Evolutionary conservation across 2,888 invertebrate species (phyloP).

Genomic region (Polymixis lichenea): DNA sequence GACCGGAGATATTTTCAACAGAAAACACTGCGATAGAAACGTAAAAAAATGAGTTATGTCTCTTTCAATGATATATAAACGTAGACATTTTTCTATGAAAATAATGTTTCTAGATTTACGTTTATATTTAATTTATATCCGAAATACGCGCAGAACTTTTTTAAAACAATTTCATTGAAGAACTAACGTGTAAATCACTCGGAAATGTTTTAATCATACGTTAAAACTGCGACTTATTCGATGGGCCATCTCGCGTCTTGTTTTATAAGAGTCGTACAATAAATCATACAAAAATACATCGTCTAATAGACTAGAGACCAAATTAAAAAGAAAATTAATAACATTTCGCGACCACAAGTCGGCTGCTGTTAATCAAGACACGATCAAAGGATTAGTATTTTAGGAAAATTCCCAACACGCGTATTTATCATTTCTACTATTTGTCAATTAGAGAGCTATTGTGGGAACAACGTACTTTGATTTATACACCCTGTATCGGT

Average conservation of each 20-base stretch:
- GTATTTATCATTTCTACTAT: constrained; percentile 90
- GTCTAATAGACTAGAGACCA: constrained; percentile 78
- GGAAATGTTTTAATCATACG: constrained; percentile 65
- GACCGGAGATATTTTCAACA: constrained; percentile 28
- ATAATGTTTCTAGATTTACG: constrained; percentile 36
- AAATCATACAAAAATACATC: constrained; percentile 82
- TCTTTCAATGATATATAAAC: constrained; percentile 51
- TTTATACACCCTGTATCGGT: constrained; percentile 82
- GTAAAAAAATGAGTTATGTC: constrained; percentile 45
- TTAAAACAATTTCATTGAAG: constrained; percentile 58
- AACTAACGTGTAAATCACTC: constrained; percentile 66
- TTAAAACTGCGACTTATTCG: constrained; percentile 70
- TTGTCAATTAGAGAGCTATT: constrained; percentile 90
- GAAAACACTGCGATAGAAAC: constrained; percentile 8
- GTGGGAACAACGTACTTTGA: constrained; percentile 87
- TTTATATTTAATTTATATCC: constrained; percentile 53
- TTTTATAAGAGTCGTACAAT: constrained; percentile 72
- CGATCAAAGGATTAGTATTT: constrained; percentile 89
- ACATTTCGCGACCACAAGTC: constrained; percentile 83
- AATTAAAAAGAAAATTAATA: constrained; percentile 90
- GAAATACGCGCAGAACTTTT: constrained; percentile 35
- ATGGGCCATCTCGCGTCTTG: constrained; percentile 69
- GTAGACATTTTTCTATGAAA: constrained; percentile 47
- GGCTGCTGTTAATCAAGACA: constrained; percentile 86
- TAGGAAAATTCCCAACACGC: constrained; percentile 85